Base-by-base conservation (phyloP, 2,888 invertebrate genomes). In the Adelognathus sp. region DNA sequence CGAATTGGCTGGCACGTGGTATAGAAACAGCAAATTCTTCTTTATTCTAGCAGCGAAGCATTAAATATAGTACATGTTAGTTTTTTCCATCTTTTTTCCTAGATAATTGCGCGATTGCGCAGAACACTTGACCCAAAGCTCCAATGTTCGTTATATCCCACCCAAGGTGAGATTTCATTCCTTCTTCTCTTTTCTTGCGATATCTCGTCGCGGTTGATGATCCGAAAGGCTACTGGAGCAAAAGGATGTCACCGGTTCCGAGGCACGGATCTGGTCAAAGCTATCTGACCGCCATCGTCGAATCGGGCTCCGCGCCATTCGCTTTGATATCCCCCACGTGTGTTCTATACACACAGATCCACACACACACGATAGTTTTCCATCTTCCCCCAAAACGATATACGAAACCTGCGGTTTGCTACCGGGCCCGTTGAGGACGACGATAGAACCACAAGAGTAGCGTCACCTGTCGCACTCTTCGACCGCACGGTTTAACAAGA, bases 401-500 rank as follows among this genome's bases (percentile, higher is more conserved):
- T 61, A 61, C 33, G 66, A 63, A 63, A n/a, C n/a, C n/a, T 66
- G 33, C 39, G 52, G n/a, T 5, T 27, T 33, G 52, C 29, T n/a
- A n/a, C 33, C 29, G 50, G 36, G 33, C 29, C 52, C 67, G 44
- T 14, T 69, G 18, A 52, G n/a, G 33, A 39, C 3, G 41, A 14
- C n/a, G n/a, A n/a, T n/a, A n/a, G 6, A 24, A 63, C 66, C 66
- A 21, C 66, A n/a, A 31, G 66, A 61, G 46, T 27, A 29, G 39
- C 46, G 27, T 61, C 44, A 52, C 33, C 61, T 66, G 52, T 54
- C 60, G 33, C 41, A n/a, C 44, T 58, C 44, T 29, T 61, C 58
- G 31, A 27, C 54, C 66, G n/a, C n/a, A 50, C 27, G 60, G 14
- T 77, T 70, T 72, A 77, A 77, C 72, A 46, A 61, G 76, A 72